These are phyloP conservation scores for Orchestia grillus DNA, from an alignment of 1,140 invertebrate species.

Conservation along the genomic window DNA sequence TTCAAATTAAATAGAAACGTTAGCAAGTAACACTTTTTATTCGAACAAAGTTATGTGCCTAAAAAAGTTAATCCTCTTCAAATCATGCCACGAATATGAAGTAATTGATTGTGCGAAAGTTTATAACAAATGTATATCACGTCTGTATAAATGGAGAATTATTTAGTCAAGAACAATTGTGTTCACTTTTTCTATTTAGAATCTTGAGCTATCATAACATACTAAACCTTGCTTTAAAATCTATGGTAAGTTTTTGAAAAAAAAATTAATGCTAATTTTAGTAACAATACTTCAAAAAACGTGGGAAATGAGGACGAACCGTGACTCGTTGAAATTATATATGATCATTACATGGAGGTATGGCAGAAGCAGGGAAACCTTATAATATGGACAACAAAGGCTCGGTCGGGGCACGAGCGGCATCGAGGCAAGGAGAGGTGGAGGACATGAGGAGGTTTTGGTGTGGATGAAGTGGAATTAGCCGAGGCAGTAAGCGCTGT, in stretches of 20 bases:
- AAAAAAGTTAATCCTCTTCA: neutral
- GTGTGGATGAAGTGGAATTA: neutral
- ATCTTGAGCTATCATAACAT: neutral
- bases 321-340: neutral
- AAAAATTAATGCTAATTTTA: neutral
- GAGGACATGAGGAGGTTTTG: neutral
- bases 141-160: neutral
- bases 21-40: too few relatives aligned
- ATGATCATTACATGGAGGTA: neutral
- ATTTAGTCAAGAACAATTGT: neutral
- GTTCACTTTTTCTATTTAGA: neutral
- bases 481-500: neutral
- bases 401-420: neutral
- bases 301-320: neutral
- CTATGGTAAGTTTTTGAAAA: neutral
- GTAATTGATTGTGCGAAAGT: neutral
- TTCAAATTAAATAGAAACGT: too few relatives aligned
- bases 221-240: neutral
- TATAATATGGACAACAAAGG: neutral
- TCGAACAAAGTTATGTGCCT: too few relatives aligned
- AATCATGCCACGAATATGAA: neutral
- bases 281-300: too few relatives aligned
- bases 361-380: neutral
- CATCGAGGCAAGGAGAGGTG: neutral
- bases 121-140: neutral